A percentile compares a stretch with the other conserved stretches of the same genome.
Evolutionary conservation across 1,140 invertebrate genomes (phyloP).

Genomic region (Episyrphus balteatus): DNA sequence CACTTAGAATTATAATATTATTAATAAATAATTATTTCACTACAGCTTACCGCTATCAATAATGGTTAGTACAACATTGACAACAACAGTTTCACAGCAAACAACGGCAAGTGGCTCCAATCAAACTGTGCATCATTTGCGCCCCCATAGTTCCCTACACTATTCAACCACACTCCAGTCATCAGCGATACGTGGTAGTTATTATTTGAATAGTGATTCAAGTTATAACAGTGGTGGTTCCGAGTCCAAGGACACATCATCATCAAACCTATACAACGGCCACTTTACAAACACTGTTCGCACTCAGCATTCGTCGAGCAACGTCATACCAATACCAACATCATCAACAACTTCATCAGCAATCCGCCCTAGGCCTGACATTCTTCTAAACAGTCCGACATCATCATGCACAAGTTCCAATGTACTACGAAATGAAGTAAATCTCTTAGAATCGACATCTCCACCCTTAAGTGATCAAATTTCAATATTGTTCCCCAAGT

Average conservation of each 20-base stretch:
- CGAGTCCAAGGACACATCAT: no score
- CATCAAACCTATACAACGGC: no score
- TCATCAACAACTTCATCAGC: slow-evolving; percentile 9
- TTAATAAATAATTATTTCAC: no score
- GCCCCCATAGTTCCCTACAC: slow-evolving; percentile 6
- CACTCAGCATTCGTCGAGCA: neutral
- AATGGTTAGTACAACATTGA: slow-evolving; percentile 37
- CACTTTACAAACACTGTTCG: neutral
- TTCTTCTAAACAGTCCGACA: slow-evolving; percentile 10
- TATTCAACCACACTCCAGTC: no score
- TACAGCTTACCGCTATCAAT: slow-evolving; percentile 36
- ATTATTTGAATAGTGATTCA: no score
- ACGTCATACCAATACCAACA: neutral
- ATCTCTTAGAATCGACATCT: slow-evolving; percentile 36
- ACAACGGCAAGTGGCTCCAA: slow-evolving; percentile 32
- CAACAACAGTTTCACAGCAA: slow-evolving; percentile 35
- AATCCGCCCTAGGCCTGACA: neutral
- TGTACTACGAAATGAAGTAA: slow-evolving; percentile 6
- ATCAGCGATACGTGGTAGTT: no score
- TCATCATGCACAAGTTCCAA: neutral
- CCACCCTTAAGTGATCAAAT: slow-evolving; percentile 53
- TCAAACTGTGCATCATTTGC: slow-evolving; percentile 31
- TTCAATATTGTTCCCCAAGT: slow-evolving; percentile 71
- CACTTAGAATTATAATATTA: no score
- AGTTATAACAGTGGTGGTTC: no score